A percentile compares a stretch with the other conserved stretches of the same genome.
These are phyloP conservation scores for Lamprotornis superbus DNA, from an alignment of 2,113 vertebrate genomes.

Conservation along the genomic window DNA sequence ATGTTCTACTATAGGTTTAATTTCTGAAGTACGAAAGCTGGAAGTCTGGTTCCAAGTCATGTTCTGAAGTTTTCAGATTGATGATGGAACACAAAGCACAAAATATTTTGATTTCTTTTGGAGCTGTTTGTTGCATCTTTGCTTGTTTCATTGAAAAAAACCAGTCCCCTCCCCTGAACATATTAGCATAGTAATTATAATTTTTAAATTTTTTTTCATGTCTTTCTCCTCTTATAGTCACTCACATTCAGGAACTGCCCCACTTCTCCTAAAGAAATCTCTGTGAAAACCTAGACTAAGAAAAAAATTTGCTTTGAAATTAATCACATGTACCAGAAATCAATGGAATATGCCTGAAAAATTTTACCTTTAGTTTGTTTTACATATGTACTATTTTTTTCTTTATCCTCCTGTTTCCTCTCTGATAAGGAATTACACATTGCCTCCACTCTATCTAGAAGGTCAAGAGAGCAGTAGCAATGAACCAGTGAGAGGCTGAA, in stretches of 20 bases:
- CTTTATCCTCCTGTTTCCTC: neutral
- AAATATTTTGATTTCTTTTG: neutral
- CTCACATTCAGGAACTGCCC: neutral
- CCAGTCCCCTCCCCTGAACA: accelerated
- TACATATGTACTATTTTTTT: neutral
- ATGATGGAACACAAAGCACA: neutral
- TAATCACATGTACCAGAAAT: neutral
- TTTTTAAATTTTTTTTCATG: neutral
- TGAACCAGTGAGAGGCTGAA: neutral
- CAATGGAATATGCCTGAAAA: neutral
- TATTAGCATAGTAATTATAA: neutral
- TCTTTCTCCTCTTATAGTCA: neutral
- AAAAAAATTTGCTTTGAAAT: neutral
- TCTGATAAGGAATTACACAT: neutral
- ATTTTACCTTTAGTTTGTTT: neutral
- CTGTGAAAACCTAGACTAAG: neutral
- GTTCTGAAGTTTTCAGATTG: neutral
- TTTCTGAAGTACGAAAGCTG: neutral
- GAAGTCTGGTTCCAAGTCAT: neutral
- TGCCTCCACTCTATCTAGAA: neutral
- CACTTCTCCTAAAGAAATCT: neutral
- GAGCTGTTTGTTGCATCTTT: neutral
- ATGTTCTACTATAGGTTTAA: neutral
- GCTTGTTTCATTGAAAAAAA: neutral
- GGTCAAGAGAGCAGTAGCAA: neutral